Evolutionary conservation across 1,140 invertebrate genomes (phyloP).

Genomic region (Cardiocondyla obscurior): DNA sequence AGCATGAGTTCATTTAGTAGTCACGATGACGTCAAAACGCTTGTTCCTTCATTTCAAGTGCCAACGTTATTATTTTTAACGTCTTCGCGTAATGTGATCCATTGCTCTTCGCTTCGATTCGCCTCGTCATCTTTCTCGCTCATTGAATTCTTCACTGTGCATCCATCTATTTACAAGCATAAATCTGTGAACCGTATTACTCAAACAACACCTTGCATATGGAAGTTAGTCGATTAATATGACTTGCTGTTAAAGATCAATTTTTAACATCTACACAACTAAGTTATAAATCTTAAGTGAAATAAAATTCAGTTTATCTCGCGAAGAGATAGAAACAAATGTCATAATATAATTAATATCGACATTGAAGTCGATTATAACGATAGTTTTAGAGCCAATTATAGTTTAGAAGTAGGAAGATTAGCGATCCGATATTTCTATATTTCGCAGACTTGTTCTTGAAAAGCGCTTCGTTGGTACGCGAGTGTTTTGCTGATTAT

Average conservation of each 20-base stretch:
- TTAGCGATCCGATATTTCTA: not conserved
- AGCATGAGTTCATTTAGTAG: conserved; percentile 50
- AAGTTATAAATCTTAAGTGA: not conserved
- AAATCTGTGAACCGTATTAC: conserved; percentile 10
- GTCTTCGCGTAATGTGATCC: not conserved
- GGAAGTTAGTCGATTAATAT: not conserved
- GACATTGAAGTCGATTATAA: not conserved
- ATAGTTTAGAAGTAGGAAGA: not conserved
- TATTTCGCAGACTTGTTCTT: conserved; percentile 14
- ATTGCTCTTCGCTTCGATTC: not conserved
- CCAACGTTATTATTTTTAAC: conserved; percentile 16
- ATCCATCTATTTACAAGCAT: conserved; percentile 4
- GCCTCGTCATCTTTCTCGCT: not conserved
- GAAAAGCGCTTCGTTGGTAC: not conserved
- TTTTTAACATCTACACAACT: not conserved
- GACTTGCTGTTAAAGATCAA: not conserved
- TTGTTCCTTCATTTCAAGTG: conserved; percentile 49
- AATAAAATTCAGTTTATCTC: not conserved
- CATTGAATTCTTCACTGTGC: not conserved
- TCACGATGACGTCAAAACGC: conserved; percentile 38
- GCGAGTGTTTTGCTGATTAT: not conserved
- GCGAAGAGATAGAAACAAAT: not conserved
- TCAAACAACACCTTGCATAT: conserved; percentile 20
- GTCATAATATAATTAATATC: not conserved
- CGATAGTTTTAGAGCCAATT: not conserved